Evolutionary conservation across 2,113 vertebrate species (phyloP), one percentile per base, ranked within the genome.

Genomic region (Sakesphorus luctuosus): DNA sequence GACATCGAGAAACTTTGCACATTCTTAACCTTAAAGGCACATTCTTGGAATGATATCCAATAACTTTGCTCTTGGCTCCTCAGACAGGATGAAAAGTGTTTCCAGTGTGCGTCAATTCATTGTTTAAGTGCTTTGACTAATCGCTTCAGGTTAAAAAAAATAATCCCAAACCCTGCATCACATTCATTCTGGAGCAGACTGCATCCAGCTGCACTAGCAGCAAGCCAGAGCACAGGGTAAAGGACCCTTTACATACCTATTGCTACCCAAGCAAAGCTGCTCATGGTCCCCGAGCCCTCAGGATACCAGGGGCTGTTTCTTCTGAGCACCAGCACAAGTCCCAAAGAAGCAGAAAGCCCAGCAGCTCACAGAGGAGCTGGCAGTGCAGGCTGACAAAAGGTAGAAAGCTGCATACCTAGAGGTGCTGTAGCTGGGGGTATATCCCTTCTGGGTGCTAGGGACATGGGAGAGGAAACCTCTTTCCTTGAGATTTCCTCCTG

Each of bases 71-170:
- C 76, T 88, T 95, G 91, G 93, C 91, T 97, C 89, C 88, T 90
- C 90, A 96, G 96, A 97, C 96, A 97, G 97, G 95, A 97, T 96
- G 97, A 95, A 94, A 97, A 96, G 95, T 73, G 50, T 85, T 97
- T 96, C 89, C 96, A 96, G 75, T 94, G 92, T 97, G 94, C 74
- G 75, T 98, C 97, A 97, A 81, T 87, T 96, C 95, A 97, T 97
- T 97, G 97, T 97, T 97, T 96, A 94, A 97, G 96, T 97, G 94
- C 96, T 97, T 97, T 95, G 76, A 96, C 91, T 96, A 96, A 96
- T 98, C 59, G 35, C 77, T 85, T 84, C 40, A 95, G 79, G 87
- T 96, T 86, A 58, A 90, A 96, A 96, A 90, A 94, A 94, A 80
- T 46, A 87, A 80, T 69, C 73, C 44, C 68, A 58, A 89, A 35